Evolutionary conservation across 1,140 invertebrate genomes (phyloP), one percentile per base, ranked within the genome.

Genomic region (Saccostrea glomerata): DNA sequence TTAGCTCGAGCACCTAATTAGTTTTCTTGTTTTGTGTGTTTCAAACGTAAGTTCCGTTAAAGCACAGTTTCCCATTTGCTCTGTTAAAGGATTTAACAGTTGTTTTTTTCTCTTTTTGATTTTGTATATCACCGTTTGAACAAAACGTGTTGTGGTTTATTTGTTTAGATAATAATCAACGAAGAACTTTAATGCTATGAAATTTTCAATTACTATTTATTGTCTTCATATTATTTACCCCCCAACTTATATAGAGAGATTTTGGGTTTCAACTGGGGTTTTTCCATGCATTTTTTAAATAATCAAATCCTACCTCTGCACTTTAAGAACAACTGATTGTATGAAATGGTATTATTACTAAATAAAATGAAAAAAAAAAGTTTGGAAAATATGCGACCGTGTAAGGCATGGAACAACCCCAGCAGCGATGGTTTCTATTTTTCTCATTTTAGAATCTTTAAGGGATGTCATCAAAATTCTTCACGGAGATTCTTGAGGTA

Each of bases 91-190:
- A 77, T 77, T 77, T 77, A 30, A 63, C 17, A 63, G 15, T 63
- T 63, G 6, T 77, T 77, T 40, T 77, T 77, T 77, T 77, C 47
- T 47, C 47, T 30, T 77, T 36, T 36, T 30, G 70, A 77, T 30
- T 36, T 77, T 77, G 70, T 77, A 25, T 77, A 36, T 77, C 70
- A 77, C 70, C 70, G 70, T 77, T 77, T 77, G 70, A 77, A 77
- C 70, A 77, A 77, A 77, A 77, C 23, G 70, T 77, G 70, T 77
- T 77, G 70, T 77, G 70, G 70, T 77, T 77, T 30, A 30, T 77
- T 77, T 77, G 23, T 77, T 77, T 77, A 77, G 23, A 77, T 77
- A 30, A 77, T 77, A 77, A 77, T 77, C 70, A 77, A 77, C 70
- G 70, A 77, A 77, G 25, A 77, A 15, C 25, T 77, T 30, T 77